Percentiles rank a stretch among this genome's conserved stretches.
Evolutionary conservation across 92 coral and sea anemone species (phyloP).

Genomic region (Paramuricea clavata): DNA sequence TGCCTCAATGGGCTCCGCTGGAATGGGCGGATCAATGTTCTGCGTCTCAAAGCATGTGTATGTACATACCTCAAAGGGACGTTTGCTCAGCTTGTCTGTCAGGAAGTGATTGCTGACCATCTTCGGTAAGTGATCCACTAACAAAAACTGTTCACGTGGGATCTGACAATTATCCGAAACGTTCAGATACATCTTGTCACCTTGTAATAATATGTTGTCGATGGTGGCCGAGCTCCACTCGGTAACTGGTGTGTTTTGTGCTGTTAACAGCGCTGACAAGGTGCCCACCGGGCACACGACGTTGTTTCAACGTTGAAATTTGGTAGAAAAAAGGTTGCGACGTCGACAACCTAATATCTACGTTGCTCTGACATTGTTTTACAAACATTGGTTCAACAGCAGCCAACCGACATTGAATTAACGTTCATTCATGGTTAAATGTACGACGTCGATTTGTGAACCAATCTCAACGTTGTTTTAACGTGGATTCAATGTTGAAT

Average conservation of each 20-base stretch:
- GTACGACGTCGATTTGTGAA: too few species aligned
- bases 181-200: conserved; percentile 46
- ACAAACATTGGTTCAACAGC: too few species aligned
- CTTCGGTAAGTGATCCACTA: not conserved
- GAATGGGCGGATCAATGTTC: not conserved
- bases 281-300: too few species aligned
- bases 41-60: not conserved
- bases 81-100: too few species aligned
- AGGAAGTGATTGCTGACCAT: not conserved
- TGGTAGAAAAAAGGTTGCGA: too few species aligned
- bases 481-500: too few species aligned
- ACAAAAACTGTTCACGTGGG: conserved; percentile 10
- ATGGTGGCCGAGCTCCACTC: conserved; percentile 53
- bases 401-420: too few species aligned
- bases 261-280: conserved; percentile 72
- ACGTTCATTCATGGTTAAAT: too few species aligned
- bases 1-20: not conserved
- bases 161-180: conserved; percentile 3
- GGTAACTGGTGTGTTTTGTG: conserved; percentile 32
- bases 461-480: too few species aligned
- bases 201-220: conserved; percentile 38
- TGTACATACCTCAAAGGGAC: not conserved
- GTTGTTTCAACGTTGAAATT: too few species aligned
- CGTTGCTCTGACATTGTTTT: too few species aligned
- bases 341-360: too few species aligned